Percentiles rank a stretch among this genome's conserved stretches.
phyloP scores from a whole-genome alignment of 1,140 invertebrate genomes.

The Bradysia coprophila region DNA sequence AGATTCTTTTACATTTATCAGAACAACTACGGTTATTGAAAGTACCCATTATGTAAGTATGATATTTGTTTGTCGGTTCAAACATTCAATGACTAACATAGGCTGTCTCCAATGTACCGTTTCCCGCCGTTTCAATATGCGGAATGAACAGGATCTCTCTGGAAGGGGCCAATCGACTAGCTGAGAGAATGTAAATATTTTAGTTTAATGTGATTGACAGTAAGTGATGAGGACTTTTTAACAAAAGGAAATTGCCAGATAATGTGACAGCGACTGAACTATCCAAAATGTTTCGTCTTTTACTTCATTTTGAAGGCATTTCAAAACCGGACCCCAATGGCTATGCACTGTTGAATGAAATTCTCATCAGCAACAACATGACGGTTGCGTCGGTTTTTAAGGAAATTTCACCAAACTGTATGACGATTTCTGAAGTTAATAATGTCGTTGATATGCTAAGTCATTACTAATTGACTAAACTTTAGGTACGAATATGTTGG shows the following conservation, averaged over 20 bases:
- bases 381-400: slow-evolving; percentile 14
- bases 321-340: slow-evolving; percentile 7
- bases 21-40: slow-evolving; percentile 37
- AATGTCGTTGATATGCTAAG: no score
- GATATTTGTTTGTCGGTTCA: no score
- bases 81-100: no score
- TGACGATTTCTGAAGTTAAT: no score
- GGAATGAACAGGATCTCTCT: slow-evolving; percentile 32
- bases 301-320: slow-evolving; percentile 11
- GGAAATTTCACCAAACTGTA: slow-evolving; percentile 23
- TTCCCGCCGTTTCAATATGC: slow-evolving; percentile 42
- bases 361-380: slow-evolving; percentile 23
- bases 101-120: slow-evolving; percentile 40
- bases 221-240: no score
- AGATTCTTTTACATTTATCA: no score
- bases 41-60: slow-evolving; percentile 37
- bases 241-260: slow-evolving; percentile 12
- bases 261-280: slow-evolving; percentile 11
- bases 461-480: no score
- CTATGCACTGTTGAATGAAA: slow-evolving; percentile 16
- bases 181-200: slow-evolving; percentile 7
- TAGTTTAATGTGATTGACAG: no score
- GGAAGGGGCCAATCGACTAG: slow-evolving; percentile 9
- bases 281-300: slow-evolving; percentile 13
- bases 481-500: slow-evolving; percentile 31